Percentiles rank a stretch among this genome's conserved stretches.
phyloP scores from a whole-genome alignment of 2,113 vertebrate species.

The Petrocephalus zakoni region DNA sequence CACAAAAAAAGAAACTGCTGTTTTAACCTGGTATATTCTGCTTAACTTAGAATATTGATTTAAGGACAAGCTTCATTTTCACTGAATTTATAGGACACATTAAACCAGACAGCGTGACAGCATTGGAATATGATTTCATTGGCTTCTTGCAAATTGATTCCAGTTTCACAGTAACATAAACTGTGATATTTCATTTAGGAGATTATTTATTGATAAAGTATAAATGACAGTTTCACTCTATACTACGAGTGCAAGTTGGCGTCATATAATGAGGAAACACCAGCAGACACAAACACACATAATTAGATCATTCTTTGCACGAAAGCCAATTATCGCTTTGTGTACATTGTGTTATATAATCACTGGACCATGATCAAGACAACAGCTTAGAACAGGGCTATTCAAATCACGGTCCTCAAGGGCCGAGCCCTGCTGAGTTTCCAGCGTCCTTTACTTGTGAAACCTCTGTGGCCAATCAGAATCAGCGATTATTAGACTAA shows the following conservation, averaged over 20 bases:
- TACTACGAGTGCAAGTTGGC: neutral
- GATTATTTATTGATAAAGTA: too few relatives aligned
- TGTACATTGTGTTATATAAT: neutral
- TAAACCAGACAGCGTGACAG: neutral
- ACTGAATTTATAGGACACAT: neutral
- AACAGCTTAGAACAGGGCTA: too few relatives aligned
- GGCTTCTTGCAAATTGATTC: neutral
- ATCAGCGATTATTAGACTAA: too few relatives aligned
- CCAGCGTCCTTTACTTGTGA: too few relatives aligned
- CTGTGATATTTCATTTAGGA: neutral
- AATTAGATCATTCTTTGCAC: neutral
- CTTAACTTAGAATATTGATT: neutral
- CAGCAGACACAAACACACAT: neutral
- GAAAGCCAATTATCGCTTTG: neutral
- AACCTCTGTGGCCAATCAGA: too few relatives aligned
- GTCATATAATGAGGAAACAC: neutral
- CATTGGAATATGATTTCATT: neutral
- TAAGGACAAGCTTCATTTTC: neutral
- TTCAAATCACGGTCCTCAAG: too few relatives aligned
- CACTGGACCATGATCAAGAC: neutral
- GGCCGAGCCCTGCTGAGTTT: too few relatives aligned
- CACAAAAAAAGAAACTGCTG: neutral
- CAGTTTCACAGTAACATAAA: neutral
- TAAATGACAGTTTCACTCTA: neutral
- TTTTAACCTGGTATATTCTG: neutral